Evolutionary conservation across 2,113 vertebrate genomes (phyloP), one percentile per base, ranked within the genome.

Genomic region (Trichomycterus rosablanca): DNA sequence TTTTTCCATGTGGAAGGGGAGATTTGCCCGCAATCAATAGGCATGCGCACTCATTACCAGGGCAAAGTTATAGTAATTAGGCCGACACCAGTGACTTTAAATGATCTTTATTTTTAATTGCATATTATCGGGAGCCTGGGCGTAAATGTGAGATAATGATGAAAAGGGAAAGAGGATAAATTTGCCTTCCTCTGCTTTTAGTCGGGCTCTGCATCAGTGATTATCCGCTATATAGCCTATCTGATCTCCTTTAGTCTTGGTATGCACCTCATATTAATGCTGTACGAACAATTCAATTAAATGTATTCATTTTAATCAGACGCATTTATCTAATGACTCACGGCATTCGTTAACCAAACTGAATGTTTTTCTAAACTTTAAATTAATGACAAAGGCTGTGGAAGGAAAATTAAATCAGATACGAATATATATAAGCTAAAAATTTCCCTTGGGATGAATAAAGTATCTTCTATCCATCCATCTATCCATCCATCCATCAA

Each of bases 51-150:
- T 84, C 84, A 85, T 86, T 88, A 87, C 84, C 84, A 83, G 76
- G 76, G 52, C 65, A 82, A 84, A 88, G 86, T 87, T 87, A 86
- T 85, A 86, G 85, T 86, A 87, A 89, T 89, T 89, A 89, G 83
- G 81, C 82, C 84, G 79, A 83, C 84, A 85, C 79, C 84, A 84
- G 84, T 84, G 87, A 86, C 84, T 87, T 87, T 84, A 86, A 87
- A 86, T 83, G 79, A 85, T 85, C 80, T 83, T 84, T 84, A 77
- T 80, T 85, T 89, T 86, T 84, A 86, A 86, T 86, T 85, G 84
- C 79, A 84, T 86, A 84, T 87, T 85, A 86, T 84, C 78, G 71
- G 81, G 73, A 59, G 77, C 70, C 81, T 80, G 80, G 78, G 78
- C 74, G 73, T 75, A 81, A 86, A 83, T 81, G 79, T 80, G 81